Percentiles rank a stretch among this genome's conserved stretches.
Conservation (phyloP, 2,113 vertebrate species). For the Ceyx melanurus region DNA sequence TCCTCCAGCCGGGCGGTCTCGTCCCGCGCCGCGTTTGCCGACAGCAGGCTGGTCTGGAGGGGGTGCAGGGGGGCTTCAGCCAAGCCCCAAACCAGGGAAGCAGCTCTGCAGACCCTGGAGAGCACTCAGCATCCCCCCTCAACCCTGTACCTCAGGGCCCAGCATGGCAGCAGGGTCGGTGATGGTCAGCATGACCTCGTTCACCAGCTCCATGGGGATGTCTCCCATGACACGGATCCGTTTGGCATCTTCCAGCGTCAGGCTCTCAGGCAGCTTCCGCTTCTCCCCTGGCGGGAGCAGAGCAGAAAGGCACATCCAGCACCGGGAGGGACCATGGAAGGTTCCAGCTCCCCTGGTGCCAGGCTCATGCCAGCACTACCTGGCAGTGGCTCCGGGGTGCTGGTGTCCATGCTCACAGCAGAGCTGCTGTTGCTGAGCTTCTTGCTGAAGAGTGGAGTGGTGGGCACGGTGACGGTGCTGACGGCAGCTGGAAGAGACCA, state of each 20-base stretch:
- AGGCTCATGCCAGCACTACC: conserved; percentile 67
- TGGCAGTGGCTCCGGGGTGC: conserved; percentile 82
- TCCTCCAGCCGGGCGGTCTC: conserved; percentile 97
- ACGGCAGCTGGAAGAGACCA: conserved; percentile 70
- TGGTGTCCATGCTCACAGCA: conserved; percentile 76
- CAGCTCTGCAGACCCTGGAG: not conserved
- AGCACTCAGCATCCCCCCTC: not conserved
- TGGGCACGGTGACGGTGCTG: conserved; percentile 83
- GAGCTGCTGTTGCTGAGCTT: conserved; percentile 81
- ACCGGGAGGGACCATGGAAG: not conserved
- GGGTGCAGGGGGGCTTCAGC: fast-evolving
- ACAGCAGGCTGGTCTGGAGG: conserved; percentile 91
- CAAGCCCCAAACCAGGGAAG: not conserved
- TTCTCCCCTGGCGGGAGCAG: conserved; percentile 85
- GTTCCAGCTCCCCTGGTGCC: fast-evolving
- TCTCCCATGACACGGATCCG: conserved; percentile 97
- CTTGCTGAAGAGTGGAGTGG: conserved; percentile 84
- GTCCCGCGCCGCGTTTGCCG: conserved; percentile 93
- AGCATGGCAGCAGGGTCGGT: conserved; percentile 97
- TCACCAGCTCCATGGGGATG: conserved; percentile 98
- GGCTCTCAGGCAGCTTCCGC: conserved; percentile 90
- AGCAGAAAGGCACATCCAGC: not conserved
- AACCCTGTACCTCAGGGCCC: conserved; percentile 85
- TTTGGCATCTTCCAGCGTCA: conserved; percentile 96
- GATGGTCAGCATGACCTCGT: conserved; percentile 98